Evolutionary conservation across 2,888 invertebrate species (phyloP).

Genomic region (Lymantria monacha): DNA sequence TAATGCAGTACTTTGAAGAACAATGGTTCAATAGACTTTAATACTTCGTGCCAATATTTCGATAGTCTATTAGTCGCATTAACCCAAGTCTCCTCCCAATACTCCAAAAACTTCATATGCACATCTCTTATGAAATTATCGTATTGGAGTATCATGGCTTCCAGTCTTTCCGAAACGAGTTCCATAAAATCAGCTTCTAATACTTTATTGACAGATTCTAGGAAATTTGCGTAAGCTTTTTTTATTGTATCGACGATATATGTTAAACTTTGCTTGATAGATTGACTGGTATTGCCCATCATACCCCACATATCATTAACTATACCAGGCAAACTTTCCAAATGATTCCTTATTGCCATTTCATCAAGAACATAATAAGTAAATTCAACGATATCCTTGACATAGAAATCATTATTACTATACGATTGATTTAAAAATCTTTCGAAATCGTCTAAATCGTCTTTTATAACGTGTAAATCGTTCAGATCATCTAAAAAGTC

Average conservation of each 20-base stretch:
- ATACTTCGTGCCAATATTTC: constrained; percentile 87
- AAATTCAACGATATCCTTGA: constrained; percentile 88
- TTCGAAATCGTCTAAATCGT: constrained; percentile 87
- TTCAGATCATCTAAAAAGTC: constrained; percentile 88
- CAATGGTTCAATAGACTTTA: constrained; percentile 89
- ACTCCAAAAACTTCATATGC: constrained; percentile 84
- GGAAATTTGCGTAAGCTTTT: constrained; percentile 85
- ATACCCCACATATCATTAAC: constrained; percentile 92
- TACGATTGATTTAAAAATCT: constrained; percentile 89
- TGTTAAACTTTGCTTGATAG: constrained; percentile 87
- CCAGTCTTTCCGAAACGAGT: constrained; percentile 86
- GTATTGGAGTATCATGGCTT: constrained; percentile 87
- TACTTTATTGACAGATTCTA: constrained; percentile 86
- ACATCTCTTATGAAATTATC: constrained; percentile 90
- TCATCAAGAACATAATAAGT: constrained; percentile 88
- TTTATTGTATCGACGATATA: constrained; percentile 89
- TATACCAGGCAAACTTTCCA: constrained; percentile 90
- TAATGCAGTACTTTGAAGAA: constrained; percentile 90
- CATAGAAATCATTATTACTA: constrained; percentile 91
- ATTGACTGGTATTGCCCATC: constrained; percentile 92
- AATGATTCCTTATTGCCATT: constrained; percentile 88
- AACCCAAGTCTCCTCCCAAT: constrained; percentile 89
- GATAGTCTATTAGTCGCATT: constrained; percentile 84
- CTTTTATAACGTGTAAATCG: constrained; percentile 86
- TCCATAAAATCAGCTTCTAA: constrained; percentile 89